Conservation (phyloP, 2,113 vertebrate species). For the Nansenia antarctica region DNA sequence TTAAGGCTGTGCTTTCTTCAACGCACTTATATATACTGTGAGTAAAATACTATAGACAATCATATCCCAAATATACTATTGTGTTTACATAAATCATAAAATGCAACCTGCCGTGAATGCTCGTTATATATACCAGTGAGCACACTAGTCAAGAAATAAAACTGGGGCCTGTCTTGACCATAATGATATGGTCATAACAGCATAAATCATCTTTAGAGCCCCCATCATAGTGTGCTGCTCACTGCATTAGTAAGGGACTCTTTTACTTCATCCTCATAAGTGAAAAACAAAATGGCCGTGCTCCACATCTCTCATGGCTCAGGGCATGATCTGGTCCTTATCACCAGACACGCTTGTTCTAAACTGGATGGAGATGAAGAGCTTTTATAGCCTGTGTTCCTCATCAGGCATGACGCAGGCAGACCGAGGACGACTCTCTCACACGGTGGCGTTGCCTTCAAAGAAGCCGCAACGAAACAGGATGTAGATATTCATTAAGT, state of each 20-base stretch:
- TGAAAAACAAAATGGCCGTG: conserved; percentile 51
- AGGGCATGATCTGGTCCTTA: conserved; percentile 45
- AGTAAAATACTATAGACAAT: not conserved
- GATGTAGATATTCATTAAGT: not conserved
- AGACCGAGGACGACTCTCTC: conserved; percentile 8
- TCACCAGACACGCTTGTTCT: conserved; percentile 40
- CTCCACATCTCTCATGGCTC: conserved; percentile 30
- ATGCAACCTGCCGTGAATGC: not conserved
- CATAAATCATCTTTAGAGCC: conserved; percentile 8
- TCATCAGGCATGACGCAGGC: conserved; percentile 17
- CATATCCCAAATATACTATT: not conserved
- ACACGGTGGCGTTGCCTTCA: not conserved
- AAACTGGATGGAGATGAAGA: conserved; percentile 46
- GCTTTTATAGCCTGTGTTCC: conserved; percentile 30
- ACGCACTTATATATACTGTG: not conserved
- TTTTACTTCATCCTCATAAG: conserved; percentile 44
- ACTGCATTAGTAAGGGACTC: conserved; percentile 19
- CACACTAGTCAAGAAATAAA: not conserved
- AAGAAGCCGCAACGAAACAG: conserved; percentile 3
- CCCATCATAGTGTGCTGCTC: conserved; percentile 29
- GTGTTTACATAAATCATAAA: not conserved
- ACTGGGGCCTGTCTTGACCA: not conserved
- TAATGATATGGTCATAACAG: no score
- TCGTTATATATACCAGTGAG: not conserved
- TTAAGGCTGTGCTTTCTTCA: not conserved